These are phyloP conservation scores for Ceuthmochares aereus DNA, from an alignment of 2,113 vertebrate species.

Conservation along the genomic window DNA sequence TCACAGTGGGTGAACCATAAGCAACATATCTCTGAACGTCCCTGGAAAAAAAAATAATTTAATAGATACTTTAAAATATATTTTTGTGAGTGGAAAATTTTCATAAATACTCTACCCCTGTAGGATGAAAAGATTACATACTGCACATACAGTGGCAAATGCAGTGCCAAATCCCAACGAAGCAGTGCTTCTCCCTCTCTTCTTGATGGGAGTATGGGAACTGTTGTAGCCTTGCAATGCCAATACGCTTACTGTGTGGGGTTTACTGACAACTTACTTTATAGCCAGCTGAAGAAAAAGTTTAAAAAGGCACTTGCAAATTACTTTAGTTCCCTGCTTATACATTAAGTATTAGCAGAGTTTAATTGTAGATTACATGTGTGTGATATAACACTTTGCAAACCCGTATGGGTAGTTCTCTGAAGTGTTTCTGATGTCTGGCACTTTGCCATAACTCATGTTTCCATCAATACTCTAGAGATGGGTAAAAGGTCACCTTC, in stretches of 20 bases:
- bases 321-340: neutral
- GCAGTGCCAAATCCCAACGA: neutral
- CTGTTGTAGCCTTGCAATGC: neutral
- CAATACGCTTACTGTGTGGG: neutral
- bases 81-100: neutral
- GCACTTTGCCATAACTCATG: neutral
- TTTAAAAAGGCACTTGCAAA: neutral
- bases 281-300: neutral
- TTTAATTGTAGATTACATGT: neutral
- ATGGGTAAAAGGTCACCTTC: constrained; percentile 42
- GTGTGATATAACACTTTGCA: neutral
- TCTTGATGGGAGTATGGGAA: neutral
- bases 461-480: neutral
- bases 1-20: neutral
- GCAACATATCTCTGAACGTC: neutral
- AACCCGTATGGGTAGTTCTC: neutral
- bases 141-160: neutral
- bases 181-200: neutral
- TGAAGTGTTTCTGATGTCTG: neutral
- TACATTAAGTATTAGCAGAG: neutral
- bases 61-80: neutral
- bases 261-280: neutral
- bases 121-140: neutral
- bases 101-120: neutral
- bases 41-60: neutral